Base-by-base conservation (phyloP, 1,140 invertebrate species). In the Adoxophyes honmai region DNA sequence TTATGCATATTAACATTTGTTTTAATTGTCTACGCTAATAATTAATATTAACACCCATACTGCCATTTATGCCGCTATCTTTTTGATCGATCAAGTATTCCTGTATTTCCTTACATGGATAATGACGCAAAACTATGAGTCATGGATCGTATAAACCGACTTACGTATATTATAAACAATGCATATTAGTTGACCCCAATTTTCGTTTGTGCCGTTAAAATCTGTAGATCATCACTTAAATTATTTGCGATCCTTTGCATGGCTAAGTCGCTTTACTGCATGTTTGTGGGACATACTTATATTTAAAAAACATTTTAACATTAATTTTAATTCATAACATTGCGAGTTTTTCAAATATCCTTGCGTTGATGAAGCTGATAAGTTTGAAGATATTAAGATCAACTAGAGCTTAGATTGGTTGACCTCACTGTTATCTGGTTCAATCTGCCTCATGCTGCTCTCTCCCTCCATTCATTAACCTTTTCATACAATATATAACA, bases 1-100 rank as follows among this genome's bases (percentile, higher is more conserved):
- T 75, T 59, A 70, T 77, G 60, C 78, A 78, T 80, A 74, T 51
- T 80, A 83, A 79, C 70, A 73, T 61, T 80, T 80, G 79, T 87
- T 86, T 74, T 76, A 84, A 82, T 84, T 85, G 77, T 13, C 15
- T 55, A 68, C 61, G 68, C 66, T 73, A 70, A 51, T 68, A 55
- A 39, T 54, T 57, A 57, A 48, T 56, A 59, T 68, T 70, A 55
- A 73, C 52, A 59, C 38, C 55, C 66, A 37, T 64, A 62, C 55
- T 35, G 59, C 48, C 62, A 64, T 48, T 54, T 52, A 34, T 65
- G 56, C 21, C 18, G 21, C 18, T 58, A 52, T 64, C 42, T 51
- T 58, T 51, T 53, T 71, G 64, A 85, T 78, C 74, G 62, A 79
- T 78, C 67, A 59, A 63, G 57, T 62, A 38, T 52, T 69, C 55